These are phyloP conservation scores for Folsomia candida DNA, from an alignment of 2,888 invertebrate genomes.

Conservation along the genomic window DNA sequence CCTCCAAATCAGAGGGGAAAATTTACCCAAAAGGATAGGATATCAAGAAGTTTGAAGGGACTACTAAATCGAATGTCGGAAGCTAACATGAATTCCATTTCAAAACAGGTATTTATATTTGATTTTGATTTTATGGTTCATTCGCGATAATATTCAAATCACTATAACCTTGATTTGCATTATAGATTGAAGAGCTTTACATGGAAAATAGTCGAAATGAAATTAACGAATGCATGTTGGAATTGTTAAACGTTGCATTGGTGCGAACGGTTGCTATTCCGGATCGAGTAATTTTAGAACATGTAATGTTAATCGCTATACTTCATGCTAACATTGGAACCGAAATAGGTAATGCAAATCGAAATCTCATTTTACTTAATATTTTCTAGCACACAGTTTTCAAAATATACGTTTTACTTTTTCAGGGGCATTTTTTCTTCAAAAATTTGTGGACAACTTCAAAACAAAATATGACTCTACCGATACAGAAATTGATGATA, in stretches of 20 bases:
- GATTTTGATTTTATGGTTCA: conserved; percentile 9
- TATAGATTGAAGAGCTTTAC: conserved; percentile 75
- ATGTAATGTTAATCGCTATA: conserved; percentile 76
- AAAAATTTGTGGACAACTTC: conserved; percentile 62
- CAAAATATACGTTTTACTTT: background rate
- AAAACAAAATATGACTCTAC: conserved; percentile 29
- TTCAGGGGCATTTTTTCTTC: conserved; percentile 75
- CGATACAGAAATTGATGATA: conserved; percentile 61
- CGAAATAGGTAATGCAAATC: conserved; percentile 70
- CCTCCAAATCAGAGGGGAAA: conserved; percentile 75
- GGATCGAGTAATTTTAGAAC: conserved; percentile 76
- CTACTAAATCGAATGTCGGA: conserved; percentile 82
- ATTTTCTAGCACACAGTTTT: background rate
- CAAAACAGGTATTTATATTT: conserved; percentile 56
- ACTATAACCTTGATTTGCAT: conserved; percentile 24
- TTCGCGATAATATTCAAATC: no score
- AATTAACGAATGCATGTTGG: conserved; percentile 72
- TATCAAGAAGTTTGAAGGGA: conserved; percentile 83
- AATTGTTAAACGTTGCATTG: conserved; percentile 69
- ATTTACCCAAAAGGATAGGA: conserved; percentile 61
- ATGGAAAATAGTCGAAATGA: conserved; percentile 75
- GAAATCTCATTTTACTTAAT: background rate
- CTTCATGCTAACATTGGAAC: conserved; percentile 86
- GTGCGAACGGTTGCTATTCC: conserved; percentile 64
- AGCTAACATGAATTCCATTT: conserved; percentile 80